A percentile compares a stretch with the other conserved stretches of the same genome.
These are phyloP conservation scores for Mormyrus iriodes DNA, from an alignment of 2,113 vertebrate species.

Conservation along the genomic window DNA sequence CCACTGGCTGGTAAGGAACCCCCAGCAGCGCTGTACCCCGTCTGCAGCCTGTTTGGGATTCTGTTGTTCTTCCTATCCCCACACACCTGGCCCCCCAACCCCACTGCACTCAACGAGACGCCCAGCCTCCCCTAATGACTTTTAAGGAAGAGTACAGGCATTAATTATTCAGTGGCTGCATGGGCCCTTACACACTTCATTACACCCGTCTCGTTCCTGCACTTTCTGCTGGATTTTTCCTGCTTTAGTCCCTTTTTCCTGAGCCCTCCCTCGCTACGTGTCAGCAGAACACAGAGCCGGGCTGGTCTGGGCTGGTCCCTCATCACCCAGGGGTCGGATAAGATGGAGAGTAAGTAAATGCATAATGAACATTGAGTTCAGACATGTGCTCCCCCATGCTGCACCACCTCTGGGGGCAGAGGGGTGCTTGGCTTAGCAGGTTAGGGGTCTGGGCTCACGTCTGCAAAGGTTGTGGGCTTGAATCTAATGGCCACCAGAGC, in stretches of 20 bases:
- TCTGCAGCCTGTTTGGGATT: neutral
- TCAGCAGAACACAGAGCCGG: constrained; percentile 18
- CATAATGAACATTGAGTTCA: neutral
- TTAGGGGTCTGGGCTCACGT: neutral
- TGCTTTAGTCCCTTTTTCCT: neutral
- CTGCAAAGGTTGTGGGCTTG: too few species aligned
- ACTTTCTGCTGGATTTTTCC: constrained; percentile 4
- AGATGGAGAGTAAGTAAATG: constrained; percentile 17
- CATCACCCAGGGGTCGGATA: constrained; percentile 10
- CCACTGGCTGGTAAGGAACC: neutral
- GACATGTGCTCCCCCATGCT: neutral
- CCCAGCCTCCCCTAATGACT: neutral
- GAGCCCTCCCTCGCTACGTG: neutral
- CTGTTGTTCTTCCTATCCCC: neutral
- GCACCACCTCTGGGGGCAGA: neutral
- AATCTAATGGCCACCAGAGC: too few species aligned
- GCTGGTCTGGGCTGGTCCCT: constrained; percentile 16
- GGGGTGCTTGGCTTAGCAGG: neutral
- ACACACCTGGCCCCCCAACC: neutral
- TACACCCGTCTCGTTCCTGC: constrained; percentile 31
- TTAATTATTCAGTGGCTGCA: constrained; percentile 33
- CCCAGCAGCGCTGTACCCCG: neutral
- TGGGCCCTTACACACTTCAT: constrained; percentile 38
- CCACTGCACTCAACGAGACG: neutral
- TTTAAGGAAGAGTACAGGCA: constrained; percentile 28